phyloP scores from a whole-genome alignment of 2,113 vertebrate genomes.

The Pollachius pollachius region DNA sequence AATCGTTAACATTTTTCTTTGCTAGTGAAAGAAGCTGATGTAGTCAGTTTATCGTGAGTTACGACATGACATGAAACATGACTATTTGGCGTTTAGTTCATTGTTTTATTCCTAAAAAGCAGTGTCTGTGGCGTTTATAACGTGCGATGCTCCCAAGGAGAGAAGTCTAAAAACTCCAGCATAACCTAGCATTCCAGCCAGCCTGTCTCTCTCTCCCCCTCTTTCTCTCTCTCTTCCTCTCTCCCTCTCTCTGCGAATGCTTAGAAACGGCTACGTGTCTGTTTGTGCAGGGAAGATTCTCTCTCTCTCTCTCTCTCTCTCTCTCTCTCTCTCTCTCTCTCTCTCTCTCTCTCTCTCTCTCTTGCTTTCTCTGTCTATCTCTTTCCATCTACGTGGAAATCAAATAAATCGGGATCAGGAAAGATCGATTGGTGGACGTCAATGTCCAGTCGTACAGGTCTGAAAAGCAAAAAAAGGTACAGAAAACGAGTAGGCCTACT shows the following conservation, averaged over 20 bases:
- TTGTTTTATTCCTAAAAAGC: conserved; percentile 16
- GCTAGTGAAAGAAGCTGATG: conserved; percentile 63
- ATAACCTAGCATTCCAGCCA: conserved; percentile 77
- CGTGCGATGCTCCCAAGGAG: conserved; percentile 7
- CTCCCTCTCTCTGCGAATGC: conserved; percentile 31
- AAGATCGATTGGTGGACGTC: conserved; percentile 42
- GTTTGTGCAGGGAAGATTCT: conserved; percentile 63
- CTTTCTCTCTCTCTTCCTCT: conserved; percentile 35
- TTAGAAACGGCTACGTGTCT: conserved; percentile 72
- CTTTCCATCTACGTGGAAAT: conserved; percentile 63
- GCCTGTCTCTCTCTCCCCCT: conserved; percentile 52
- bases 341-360: conserved; percentile 7
- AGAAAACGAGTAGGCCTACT: not conserved
- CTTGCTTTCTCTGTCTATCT: conserved; percentile 28
- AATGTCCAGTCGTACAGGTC: not conserved
- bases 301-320: conserved; percentile 14
- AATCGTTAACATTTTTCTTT: conserved; percentile 10
- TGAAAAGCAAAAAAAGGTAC: not conserved
- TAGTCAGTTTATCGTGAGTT: conserved; percentile 61
- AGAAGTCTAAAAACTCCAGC: conserved; percentile 65
- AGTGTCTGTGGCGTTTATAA: not conserved
- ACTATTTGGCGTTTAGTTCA: conserved; percentile 15
- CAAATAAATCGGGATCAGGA: conserved; percentile 54
- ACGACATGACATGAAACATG: conserved; percentile 49
- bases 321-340: conserved; percentile 13